These are phyloP conservation scores for Chelonia mydas DNA, from an alignment of 2,797 vertebrate genomes.

Conservation along the genomic window DNA sequence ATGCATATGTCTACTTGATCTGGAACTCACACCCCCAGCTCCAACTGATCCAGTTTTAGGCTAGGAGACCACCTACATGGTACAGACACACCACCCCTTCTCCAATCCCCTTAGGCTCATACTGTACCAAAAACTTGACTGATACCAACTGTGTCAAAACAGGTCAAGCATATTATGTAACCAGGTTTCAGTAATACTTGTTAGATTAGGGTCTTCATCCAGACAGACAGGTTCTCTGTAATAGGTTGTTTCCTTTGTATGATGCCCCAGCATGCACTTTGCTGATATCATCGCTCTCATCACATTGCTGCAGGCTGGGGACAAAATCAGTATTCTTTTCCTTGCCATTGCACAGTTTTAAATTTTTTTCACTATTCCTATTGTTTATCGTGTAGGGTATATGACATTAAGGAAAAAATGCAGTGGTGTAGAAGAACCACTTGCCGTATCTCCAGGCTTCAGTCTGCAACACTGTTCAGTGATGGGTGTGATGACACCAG, in stretches of 20 bases:
- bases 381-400: constrained; percentile 35
- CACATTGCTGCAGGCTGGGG: constrained; percentile 69
- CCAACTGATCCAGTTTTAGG: not conserved
- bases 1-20: not conserved
- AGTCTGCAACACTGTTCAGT: constrained; percentile 74
- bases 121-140: not conserved
- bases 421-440: constrained; percentile 73
- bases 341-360: constrained; percentile 13
- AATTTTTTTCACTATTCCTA: not conserved
- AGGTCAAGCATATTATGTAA: not conserved
- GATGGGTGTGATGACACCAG: constrained; percentile 74
- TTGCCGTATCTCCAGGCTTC: constrained; percentile 75
- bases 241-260: not conserved
- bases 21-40: not conserved
- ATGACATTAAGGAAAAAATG: constrained; percentile 57
- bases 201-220: not conserved
- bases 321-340: not conserved
- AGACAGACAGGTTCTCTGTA: not conserved
- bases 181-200: not conserved
- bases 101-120: not conserved
- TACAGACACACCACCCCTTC: not conserved
- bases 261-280: not conserved
- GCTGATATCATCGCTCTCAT: constrained; percentile 30
- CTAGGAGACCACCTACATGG: not conserved
- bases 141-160: not conserved